A percentile compares a stretch with the other conserved stretches of the same genome.
Evolutionary conservation across 1,140 invertebrate genomes (phyloP).

Genomic region (Aethina tumida): DNA sequence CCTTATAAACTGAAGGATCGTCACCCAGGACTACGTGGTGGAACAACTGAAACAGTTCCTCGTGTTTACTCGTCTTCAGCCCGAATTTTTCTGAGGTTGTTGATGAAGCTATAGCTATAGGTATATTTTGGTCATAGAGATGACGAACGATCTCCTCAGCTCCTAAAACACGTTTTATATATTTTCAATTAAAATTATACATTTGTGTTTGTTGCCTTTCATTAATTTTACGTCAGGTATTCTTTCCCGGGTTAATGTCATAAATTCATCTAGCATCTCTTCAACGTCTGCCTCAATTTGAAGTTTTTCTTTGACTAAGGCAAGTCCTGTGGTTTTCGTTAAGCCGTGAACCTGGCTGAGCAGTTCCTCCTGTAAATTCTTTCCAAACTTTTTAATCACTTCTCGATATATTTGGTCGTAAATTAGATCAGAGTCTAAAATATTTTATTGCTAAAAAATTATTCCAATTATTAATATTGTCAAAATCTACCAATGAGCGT

Average conservation of each 20-base stretch:
- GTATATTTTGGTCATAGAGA: constrained; percentile 48
- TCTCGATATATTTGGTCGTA: constrained; percentile 60
- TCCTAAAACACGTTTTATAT: too few species aligned
- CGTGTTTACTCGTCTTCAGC: constrained; percentile 53
- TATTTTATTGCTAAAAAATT: neutral
- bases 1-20: constrained; percentile 59
- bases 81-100: constrained; percentile 49
- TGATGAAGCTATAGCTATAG: constrained; percentile 64
- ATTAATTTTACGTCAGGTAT: too few species aligned
- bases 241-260: too few species aligned
- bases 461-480: neutral
- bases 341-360: constrained; percentile 66
- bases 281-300: too few species aligned
- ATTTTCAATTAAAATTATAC: too few species aligned
- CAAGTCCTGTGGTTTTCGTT: too few species aligned
- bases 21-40: constrained; percentile 54
- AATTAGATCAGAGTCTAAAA: constrained; percentile 59
- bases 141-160: constrained; percentile 49
- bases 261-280: too few species aligned
- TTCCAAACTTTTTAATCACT: constrained; percentile 55
- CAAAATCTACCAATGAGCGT: constrained; percentile 8
- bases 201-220: too few species aligned
- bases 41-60: constrained; percentile 49
- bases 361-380: constrained; percentile 64
- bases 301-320: too few species aligned